Conservation (phyloP, 2,888 invertebrate genomes). For the Entomobrya proxima region DNA sequence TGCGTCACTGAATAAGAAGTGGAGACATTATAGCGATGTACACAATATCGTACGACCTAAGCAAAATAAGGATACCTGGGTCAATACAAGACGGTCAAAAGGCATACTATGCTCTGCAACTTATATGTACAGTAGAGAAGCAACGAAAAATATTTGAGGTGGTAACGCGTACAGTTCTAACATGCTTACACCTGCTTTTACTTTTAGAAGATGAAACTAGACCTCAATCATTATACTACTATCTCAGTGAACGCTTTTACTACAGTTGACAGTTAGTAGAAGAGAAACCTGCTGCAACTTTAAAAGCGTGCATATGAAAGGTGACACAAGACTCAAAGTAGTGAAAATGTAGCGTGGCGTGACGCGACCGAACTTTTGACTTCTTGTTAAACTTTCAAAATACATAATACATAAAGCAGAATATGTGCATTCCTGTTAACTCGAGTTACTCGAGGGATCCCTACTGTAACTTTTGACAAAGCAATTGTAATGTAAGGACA, state of each 20-base stretch:
- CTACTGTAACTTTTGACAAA: slow-evolving; percentile 17
- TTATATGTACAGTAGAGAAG: no score
- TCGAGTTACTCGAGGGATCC: no score
- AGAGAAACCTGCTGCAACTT: background rate
- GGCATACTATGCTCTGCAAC: no score
- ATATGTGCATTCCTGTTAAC: background rate
- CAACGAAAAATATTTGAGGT: no score
- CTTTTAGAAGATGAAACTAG: slow-evolving; percentile 5
- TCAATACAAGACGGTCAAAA: no score
- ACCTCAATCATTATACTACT: slow-evolving; percentile 10
- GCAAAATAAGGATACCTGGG: no score
- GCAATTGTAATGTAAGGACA: background rate
- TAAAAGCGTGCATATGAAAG: slow-evolving; percentile 28
- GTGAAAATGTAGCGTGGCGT: background rate
- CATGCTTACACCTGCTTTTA: background rate
- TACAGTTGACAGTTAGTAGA: background rate
- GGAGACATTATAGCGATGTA: no score
- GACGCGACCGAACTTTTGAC: slow-evolving; percentile 18
- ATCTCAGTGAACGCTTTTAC: background rate
- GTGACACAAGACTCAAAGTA: slow-evolving; percentile 20
- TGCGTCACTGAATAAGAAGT: no score
- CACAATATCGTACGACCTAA: no score
- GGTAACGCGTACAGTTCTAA: background rate
- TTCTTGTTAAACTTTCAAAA: slow-evolving; percentile 25
- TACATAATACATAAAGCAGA: slow-evolving; percentile 2